A percentile compares a stretch with the other conserved stretches of the same genome.
Conservation (phyloP, 2,797 vertebrate genomes). For the Cyprinella venusta region DNA sequence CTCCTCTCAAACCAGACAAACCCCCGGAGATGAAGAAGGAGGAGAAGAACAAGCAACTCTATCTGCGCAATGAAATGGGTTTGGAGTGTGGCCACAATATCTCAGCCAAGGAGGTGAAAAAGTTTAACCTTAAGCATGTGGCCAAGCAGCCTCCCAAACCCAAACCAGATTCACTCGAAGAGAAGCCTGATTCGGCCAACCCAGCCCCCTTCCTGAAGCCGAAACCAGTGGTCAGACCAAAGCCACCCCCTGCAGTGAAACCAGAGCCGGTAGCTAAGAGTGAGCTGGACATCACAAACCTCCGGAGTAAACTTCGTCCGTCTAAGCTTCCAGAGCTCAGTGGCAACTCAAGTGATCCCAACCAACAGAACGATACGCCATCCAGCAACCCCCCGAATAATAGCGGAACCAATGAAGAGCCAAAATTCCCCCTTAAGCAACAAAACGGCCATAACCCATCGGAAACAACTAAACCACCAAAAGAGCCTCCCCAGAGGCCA, state of each 20-base stretch:
- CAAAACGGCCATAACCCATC: slow-evolving; percentile 77
- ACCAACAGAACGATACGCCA: slow-evolving; percentile 63
- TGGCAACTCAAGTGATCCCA: slow-evolving; percentile 71
- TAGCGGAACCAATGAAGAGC: slow-evolving; percentile 70
- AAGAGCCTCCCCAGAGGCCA: slow-evolving; percentile 85
- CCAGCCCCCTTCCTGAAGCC: slow-evolving; percentile 82
- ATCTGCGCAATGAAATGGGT: slow-evolving; percentile 94
- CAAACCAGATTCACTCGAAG: slow-evolving; percentile 80
- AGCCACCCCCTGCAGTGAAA: slow-evolving; percentile 83
- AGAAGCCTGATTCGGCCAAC: slow-evolving; percentile 77
- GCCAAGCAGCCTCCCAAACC: slow-evolving; percentile 86
- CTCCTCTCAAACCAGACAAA: slow-evolving; percentile 82
- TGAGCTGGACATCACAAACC: slow-evolving; percentile 90
- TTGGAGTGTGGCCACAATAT: slow-evolving; percentile 96
- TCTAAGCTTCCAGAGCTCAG: slow-evolving; percentile 82
- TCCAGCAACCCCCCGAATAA: slow-evolving; percentile 61
- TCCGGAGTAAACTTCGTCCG: slow-evolving; percentile 93
- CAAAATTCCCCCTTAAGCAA: slow-evolving; percentile 76
- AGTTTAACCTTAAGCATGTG: slow-evolving; percentile 92
- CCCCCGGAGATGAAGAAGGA: slow-evolving; percentile 86
- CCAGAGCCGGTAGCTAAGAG: slow-evolving; percentile 83
- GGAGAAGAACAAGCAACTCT: slow-evolving; percentile 90
- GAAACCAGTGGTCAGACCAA: slow-evolving; percentile 89
- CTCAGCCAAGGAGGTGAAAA: slow-evolving; percentile 93
- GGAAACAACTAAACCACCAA: slow-evolving; percentile 75